Evolutionary conservation across 2,888 invertebrate species (phyloP), one percentile per base, ranked within the genome.

Genomic region (Hirtodrosophila alboralis): DNA sequence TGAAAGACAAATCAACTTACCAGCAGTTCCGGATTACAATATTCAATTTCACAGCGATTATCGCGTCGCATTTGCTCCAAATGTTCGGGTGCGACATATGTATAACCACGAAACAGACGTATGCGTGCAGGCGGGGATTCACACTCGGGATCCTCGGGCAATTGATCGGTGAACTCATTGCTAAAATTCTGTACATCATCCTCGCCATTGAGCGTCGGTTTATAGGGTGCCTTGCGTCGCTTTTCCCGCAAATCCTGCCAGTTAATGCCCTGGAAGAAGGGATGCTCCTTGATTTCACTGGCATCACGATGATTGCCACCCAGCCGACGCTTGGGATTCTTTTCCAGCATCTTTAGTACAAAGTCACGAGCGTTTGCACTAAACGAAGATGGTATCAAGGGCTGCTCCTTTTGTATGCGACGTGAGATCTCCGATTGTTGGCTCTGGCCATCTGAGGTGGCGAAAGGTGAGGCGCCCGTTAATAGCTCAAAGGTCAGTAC

Each of bases 391-490:
- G 98, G 98, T 74, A 98, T 96, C 6, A 97, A 96, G 31, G 98
- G 98, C 76, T 95, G 95, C 56, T 95, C 96, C 80, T 95, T 94
- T 70, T 98, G 92, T 78, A 99, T 98, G 61, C 98, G 93, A 91
- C 93, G 93, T 26, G 98, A 98, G 87, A 99, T 98, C 91, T 98
- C 98, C 79, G 96, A 95, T 90, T 98, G 98, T 1, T 96, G 95
- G 91, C 98, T 98, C 88, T 94, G 95, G 89, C 97, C 97, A 16
- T 97, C 98, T 84, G 98, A 97, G 0, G 98, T 96, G 6, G 98
- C 98, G 91, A 99, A 99, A 2, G 99, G 99, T 0, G 98, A 98
- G 5, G 98, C 97, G 47, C 99, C 98, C 0, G 98, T 98, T 49
- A 99, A 91, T 34, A 99, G 93, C 91, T 99, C 98, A 92, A 98